phyloP scores from a whole-genome alignment of 2,888 invertebrate genomes.

The Hyppa rectilinea region DNA sequence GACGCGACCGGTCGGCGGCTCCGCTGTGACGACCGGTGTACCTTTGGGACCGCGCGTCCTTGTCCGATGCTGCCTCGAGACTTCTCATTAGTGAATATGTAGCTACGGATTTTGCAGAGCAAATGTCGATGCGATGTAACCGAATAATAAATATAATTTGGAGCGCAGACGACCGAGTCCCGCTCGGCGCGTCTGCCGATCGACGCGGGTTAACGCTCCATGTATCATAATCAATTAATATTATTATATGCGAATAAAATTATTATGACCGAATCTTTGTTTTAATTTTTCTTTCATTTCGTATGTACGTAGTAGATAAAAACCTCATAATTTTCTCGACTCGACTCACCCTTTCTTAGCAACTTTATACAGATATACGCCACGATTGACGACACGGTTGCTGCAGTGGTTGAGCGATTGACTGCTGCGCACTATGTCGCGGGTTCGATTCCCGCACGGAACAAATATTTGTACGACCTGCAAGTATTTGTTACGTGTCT shows the following conservation, averaged over 20 bases:
- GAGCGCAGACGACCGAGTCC: slow-evolving; percentile 78
- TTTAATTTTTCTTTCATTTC: slow-evolving; percentile 53
- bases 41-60: slow-evolving; percentile 80
- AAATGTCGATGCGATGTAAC: slow-evolving; percentile 88
- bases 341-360: too few species aligned
- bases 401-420: too few species aligned
- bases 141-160: slow-evolving; percentile 88
- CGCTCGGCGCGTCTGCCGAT: slow-evolving; percentile 76
- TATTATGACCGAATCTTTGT: slow-evolving; percentile 83
- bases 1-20: slow-evolving; percentile 84
- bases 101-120: slow-evolving; percentile 86
- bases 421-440: too few species aligned
- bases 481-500: too few species aligned
- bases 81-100: slow-evolving; percentile 90
- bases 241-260: slow-evolving; percentile 90
- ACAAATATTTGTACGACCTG: too few species aligned
- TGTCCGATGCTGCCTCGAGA: slow-evolving; percentile 87
- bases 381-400: too few species aligned
- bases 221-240: slow-evolving; percentile 91
- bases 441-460: too few species aligned
- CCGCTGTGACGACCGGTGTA: slow-evolving; percentile 76
- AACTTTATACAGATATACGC: too few species aligned
- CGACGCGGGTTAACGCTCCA: slow-evolving; percentile 83
- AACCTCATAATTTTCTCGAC: too few species aligned
- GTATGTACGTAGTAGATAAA: too few species aligned